Evolutionary conservation across 2,113 vertebrate genomes (phyloP).

Genomic region (Rafetus swinhoei): DNA sequence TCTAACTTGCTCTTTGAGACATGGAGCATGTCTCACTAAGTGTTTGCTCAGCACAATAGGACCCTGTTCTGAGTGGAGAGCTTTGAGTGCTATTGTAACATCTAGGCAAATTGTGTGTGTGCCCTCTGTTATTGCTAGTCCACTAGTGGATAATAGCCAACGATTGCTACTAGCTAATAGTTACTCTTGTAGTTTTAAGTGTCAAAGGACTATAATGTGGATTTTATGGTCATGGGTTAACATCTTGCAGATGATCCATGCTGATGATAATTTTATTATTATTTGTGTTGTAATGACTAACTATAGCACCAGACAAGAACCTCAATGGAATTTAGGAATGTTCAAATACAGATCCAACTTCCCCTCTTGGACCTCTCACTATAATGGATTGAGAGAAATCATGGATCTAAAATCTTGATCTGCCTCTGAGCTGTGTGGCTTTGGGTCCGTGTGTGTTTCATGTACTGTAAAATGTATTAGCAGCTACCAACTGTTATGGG

Average conservation of each 20-base stretch:
- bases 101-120: background rate
- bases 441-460: accelerated
- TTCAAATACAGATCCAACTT: background rate
- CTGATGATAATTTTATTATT: background rate
- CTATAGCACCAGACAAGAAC: background rate
- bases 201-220: background rate
- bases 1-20: background rate
- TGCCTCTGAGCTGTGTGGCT: background rate
- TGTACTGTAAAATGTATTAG: accelerated
- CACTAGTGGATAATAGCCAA: background rate
- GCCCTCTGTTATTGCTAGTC: background rate
- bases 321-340: background rate
- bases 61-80: background rate
- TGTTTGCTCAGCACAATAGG: accelerated
- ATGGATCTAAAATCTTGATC: too few relatives aligned
- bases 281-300: background rate
- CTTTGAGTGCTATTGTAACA: background rate
- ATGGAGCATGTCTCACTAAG: background rate
- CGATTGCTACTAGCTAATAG: background rate
- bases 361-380: background rate
- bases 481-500: background rate
- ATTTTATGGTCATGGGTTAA: background rate
- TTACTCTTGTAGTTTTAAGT: background rate
- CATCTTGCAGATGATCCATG: background rate
- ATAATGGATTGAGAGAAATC: background rate